Base-by-base conservation (phyloP, 2,888 invertebrate genomes). In the Amiota minor region DNA sequence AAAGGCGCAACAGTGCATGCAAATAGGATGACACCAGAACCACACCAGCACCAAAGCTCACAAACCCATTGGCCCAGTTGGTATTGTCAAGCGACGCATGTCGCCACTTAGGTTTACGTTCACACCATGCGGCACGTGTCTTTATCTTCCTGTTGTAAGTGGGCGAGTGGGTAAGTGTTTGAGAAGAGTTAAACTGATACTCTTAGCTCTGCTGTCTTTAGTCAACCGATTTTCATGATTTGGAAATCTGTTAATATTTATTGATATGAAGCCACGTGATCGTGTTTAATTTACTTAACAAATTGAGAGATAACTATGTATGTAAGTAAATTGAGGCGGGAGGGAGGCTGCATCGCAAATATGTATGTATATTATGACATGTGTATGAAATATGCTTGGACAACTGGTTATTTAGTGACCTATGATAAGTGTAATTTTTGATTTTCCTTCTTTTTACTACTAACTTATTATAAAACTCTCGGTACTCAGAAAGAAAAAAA, bases 1-100 rank as follows among this genome's bases (percentile, higher is more conserved):
- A 77, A 77, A 80, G 76, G 74, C 75, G 76, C 75, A 75, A 73
- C 75, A 75, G 72, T 35, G 72, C 73, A 75, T 74, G 75, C 74
- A 79, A 78, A 75, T 76, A 72, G 71, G 71, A 77, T 79, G 78
- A 53, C 55, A 53, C 53, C 71, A 61, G 35, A 50, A 18, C 45
- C 11, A 35, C 12, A 23, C 46, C 45, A 45, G 14, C 23, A 62
- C 20, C 61, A 23, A 45, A 49, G 62, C 61, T 35, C 14, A 23
- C 23, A 45, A 62, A 49, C 55, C 47, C 20, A 50, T 45, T 2
- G 10, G 53, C 14, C 35, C 10, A 12, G 67, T 10, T 50, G 4
- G 59, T 45, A 56, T 35, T 9, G 59, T 59, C 59, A n/a, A 50
- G 53, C 53, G 16, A 35, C 64, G 71, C 62, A 53, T 50, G 67